Base-by-base conservation (phyloP, 2,888 invertebrate species). In the Congeria kusceri region DNA sequence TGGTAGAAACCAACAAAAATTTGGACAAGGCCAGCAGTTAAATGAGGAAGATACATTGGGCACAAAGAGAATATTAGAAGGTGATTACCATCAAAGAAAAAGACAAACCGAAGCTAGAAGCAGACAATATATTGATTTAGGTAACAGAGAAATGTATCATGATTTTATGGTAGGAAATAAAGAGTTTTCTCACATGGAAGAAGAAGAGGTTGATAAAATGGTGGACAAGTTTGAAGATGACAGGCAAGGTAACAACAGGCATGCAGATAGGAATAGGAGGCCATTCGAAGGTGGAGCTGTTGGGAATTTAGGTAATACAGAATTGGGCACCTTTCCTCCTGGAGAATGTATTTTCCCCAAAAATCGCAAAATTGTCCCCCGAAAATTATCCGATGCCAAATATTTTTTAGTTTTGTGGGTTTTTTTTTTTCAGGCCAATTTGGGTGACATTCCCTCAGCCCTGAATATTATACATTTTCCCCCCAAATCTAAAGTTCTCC, bases 161-260 rank as follows among this genome's bases (percentile, higher is more conserved):
- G 44, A n/a, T n/a, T 56, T 44, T 23, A 32, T 39, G 20, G 32
- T 25, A 39, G 32, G 39, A 25, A 53, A 28, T 27, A 46, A 57
- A 39, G 58, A 56, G 5, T 39, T 56, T 39, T 44, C 63, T 15
- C 23, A 56, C 44, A 18, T 25, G 20, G 64, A 4, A 1, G 58
- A 39, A 39, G 29, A 57, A 9, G 23, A 56, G 7, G 56, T 20
- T 4, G 32, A 47, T 13, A 32, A 1, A 18, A 64, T 23, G 23
- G 57, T 46, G 3, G 47, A 58, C 5, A 56, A 59, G 53, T 20
- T 67, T 25, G 66, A 74, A 46, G 73, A 74, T 39, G 59, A 72
- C 18, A 66, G 49, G 23, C 46, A 66, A 62, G 62, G 62, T 56
- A 66, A 62, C 1, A 62, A 20, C 1, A 58, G 64, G 9, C 23